Base-by-base conservation (phyloP, 2,888 invertebrate species). In the Portevinia maculata region DNA sequence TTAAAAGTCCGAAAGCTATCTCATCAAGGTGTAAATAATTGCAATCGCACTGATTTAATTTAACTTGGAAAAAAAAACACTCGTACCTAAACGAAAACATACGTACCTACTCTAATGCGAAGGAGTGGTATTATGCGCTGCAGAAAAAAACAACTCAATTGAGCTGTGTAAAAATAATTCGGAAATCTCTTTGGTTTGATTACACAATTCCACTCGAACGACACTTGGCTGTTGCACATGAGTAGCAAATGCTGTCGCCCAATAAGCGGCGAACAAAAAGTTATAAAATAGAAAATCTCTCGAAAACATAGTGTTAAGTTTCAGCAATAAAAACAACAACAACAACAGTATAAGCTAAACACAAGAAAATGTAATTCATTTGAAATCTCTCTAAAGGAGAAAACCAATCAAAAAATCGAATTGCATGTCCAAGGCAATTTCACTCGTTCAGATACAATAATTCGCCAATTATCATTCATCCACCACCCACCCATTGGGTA, bases 401-500 rank as follows among this genome's bases (percentile, higher is more conserved):
- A 83, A 83, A 76, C 81, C 81, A 83, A 83, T 83, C 81, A 83
- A 83, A 78, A 83, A 73, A 55, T 73, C 67, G 78, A 57, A 78
- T 83, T 48, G 71, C 83, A 83, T 83, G 83, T 76, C 83, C 71
- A 76, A n/a, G 71, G 70, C 65, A 83, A 83, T 78, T 83, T 71
- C 71, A 67, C 78, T 83, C 65, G 62, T 41, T 83, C 65, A 73
- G 78, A 83, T 83, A 78, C 83, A 78, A 83, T 83, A 83, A 83
- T 78, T 83, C 78, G 83, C 83, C 83, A 83, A 83, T 83, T 83
- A 83, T 48, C 83, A 73, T 67, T 71, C 62, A 62, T 76, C 44
- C 70, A 76, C 60, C 67, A 53, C 53, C 81, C 65, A 79, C 65
- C 65, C 65, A 60, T 37, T 24, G 48, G 71, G 60, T 55, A 41